These are phyloP conservation scores for Incurvaria masculella DNA, from an alignment of 2,888 invertebrate species.

Conservation along the genomic window DNA sequence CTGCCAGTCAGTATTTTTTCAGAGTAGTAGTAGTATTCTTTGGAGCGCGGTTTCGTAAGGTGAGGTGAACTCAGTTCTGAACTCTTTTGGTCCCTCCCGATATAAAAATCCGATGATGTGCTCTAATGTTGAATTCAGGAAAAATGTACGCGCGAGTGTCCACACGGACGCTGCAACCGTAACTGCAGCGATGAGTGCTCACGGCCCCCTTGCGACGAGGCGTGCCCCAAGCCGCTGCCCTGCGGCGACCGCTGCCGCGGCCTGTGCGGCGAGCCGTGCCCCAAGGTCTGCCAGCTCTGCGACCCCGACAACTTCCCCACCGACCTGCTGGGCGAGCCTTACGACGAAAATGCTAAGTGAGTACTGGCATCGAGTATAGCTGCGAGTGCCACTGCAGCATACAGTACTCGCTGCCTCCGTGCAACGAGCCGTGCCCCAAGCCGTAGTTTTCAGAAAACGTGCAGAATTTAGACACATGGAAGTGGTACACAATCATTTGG, in stretches of 20 bases:
- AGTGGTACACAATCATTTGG: no score
- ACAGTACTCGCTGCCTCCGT: neutral
- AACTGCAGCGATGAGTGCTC: slow-evolving; percentile 46
- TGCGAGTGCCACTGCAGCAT: neutral
- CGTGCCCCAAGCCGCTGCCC: slow-evolving; percentile 30
- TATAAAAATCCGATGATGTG: no score
- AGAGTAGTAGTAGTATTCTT: no score
- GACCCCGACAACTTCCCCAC: slow-evolving; percentile 43
- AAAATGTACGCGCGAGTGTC: slow-evolving; percentile 37
- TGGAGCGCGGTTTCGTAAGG: no score
- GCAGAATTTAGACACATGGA: no score
- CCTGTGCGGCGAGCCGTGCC: slow-evolving; percentile 70
- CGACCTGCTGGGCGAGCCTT: slow-evolving; percentile 33
- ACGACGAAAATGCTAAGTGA: slow-evolving; percentile 50
- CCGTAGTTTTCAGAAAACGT: no score
- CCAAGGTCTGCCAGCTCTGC: slow-evolving; percentile 57
- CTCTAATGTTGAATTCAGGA: no score
- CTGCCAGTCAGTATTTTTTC: no score
- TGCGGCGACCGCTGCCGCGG: slow-evolving; percentile 67
- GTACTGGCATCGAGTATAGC: slow-evolving; percentile 6
- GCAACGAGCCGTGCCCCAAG: no score
- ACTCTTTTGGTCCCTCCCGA: no score
- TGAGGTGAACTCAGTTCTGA: no score
- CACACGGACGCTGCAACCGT: slow-evolving; percentile 43
- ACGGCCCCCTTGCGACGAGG: slow-evolving; percentile 37